Conservation (phyloP, 2,797 vertebrate genomes). For the Hippoglossus hippoglossus region DNA sequence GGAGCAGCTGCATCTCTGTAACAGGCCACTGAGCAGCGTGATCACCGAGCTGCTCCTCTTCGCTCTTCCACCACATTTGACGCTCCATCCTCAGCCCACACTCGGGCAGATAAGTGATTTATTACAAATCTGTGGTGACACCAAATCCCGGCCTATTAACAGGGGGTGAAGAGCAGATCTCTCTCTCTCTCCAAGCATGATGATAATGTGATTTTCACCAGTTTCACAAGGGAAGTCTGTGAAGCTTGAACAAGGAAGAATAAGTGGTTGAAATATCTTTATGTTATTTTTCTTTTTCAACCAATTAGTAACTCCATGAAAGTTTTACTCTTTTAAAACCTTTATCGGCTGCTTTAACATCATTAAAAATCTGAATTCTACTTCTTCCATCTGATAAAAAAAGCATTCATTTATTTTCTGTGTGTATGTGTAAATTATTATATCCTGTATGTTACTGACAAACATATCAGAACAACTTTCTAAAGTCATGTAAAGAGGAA, state of each 20-base stretch:
- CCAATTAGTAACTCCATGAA: constrained; percentile 7
- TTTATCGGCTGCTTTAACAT: background rate
- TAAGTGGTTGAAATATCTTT: background rate
- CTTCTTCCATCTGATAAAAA: background rate
- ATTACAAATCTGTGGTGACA: constrained; percentile 34
- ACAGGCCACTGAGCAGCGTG: constrained; percentile 71
- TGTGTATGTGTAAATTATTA: no score
- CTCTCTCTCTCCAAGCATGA: constrained; percentile 6
- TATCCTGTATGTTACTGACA: no score
- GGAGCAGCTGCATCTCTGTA: constrained; percentile 55
- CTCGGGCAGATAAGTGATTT: constrained; percentile 33
- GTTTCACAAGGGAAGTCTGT: background rate
- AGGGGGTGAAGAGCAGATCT: constrained; percentile 3
- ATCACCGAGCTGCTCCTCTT: constrained; percentile 44
- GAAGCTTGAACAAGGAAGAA: constrained; percentile 12
- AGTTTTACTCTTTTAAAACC: background rate
- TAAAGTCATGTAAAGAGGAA: no score
- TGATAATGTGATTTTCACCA: background rate
- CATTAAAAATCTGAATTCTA: background rate
- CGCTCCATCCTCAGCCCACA: constrained; percentile 16
- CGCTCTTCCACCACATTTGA: constrained; percentile 66
- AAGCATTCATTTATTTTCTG: background rate
- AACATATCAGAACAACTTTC: background rate
- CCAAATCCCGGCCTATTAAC: constrained; percentile 28
- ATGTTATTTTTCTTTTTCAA: no score